Evolutionary conservation across 2,113 vertebrate species (phyloP).

Genomic region (Cnemophilus loriae): DNA sequence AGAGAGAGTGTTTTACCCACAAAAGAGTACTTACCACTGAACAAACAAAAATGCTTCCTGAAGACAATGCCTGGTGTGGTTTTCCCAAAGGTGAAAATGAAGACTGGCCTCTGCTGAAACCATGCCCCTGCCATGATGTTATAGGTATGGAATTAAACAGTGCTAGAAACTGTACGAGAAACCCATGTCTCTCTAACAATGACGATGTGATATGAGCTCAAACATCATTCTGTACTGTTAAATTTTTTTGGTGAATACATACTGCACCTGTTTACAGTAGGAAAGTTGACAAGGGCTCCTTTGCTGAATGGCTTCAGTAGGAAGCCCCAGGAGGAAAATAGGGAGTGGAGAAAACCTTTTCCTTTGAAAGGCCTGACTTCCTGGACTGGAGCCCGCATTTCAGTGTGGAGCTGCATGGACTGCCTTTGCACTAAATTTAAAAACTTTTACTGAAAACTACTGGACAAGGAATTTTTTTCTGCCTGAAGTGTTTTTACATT

Average conservation of each 20-base stretch:
- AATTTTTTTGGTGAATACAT: background rate
- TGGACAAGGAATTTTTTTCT: background rate
- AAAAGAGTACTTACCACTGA: accelerated
- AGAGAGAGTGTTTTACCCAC: background rate
- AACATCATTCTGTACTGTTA: background rate
- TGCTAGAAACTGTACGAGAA: background rate
- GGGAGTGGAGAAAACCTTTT: background rate
- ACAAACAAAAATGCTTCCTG: background rate
- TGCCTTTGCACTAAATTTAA: background rate
- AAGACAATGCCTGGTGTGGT: background rate
- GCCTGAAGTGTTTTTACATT: background rate
- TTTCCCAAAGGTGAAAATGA: background rate
- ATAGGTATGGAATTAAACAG: background rate
- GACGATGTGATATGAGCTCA: background rate
- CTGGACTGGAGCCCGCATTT: background rate
- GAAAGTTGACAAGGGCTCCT: background rate
- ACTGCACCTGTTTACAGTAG: background rate
- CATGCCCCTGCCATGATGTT: no score
- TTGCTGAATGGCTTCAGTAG: background rate
- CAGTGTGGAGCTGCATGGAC: background rate
- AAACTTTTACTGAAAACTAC: background rate
- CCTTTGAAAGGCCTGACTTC: background rate
- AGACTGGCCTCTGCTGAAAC: background rate
- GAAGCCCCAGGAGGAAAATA: background rate
- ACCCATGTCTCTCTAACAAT: background rate